Evolutionary conservation across 2,888 invertebrate species (phyloP), one percentile per base, ranked within the genome.

Genomic region (Xylota segnis): DNA sequence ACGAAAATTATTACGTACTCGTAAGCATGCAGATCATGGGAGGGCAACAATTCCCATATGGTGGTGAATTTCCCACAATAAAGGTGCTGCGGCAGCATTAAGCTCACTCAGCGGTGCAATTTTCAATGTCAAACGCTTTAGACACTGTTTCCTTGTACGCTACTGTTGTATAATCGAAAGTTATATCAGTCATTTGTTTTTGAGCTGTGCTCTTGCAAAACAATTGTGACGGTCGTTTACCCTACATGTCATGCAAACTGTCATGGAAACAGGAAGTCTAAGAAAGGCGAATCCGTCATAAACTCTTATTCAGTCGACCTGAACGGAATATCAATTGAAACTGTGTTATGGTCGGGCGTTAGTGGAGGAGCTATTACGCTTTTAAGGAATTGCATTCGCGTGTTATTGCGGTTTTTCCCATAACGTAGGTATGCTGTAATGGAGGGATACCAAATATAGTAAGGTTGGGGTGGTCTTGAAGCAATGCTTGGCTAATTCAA

Each of bases 141-240:
- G 45, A 45, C 43, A 6, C 14, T 16, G 32, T 27, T 63, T 37
- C 58, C 72, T 65, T 50, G 5, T 72, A 56, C 18, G 65, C 18
- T 3, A 3, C 3, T 43, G 61, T 82, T 82, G 37, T 47, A 50
- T 63, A 82, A 82, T 56, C 43, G 61, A 47, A 34, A 75, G 68
- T 61, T 70, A 63, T 45, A 6, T 45, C 37, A 68, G 54, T 45
- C 50, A 68, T 63, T 47, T 43, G 37, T 47, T 50, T 65, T 52
- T 23, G 59, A 50, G 66, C 50, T 50, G 45, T 61, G 32, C 23
- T 54, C 29, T n/a, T 37, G 37, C 56, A 58, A 79, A 66, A 66
- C 65, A 59, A n/a, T 75, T 66, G 37, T 72, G 74, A 66, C 59
- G 79, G 79, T 81, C 74, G 74, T 74, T 81, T 74, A 81, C 79